phyloP scores from a whole-genome alignment of 2,113 vertebrate species.

The Symphodus melops region DNA sequence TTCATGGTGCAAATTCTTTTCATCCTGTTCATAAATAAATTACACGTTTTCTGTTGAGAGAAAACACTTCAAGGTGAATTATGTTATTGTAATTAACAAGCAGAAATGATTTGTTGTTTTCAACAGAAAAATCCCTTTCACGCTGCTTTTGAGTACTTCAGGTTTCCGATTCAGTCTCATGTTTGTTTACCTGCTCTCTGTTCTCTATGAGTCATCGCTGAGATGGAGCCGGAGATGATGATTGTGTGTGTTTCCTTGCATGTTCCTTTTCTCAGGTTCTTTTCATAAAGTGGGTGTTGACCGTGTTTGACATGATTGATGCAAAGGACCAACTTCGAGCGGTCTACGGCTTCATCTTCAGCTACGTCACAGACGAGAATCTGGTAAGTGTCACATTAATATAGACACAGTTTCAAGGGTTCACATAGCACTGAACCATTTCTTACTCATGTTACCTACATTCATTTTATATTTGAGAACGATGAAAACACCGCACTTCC shows the following conservation, averaged over 20 bases:
- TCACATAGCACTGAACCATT: too few species aligned
- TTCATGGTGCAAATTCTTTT: background rate
- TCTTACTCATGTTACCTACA: too few species aligned
- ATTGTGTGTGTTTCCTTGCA: background rate
- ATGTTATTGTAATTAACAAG: too few species aligned
- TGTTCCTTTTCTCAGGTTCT: slow-evolving; percentile 81
- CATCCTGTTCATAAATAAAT: background rate
- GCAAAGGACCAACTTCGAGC: slow-evolving; percentile 88
- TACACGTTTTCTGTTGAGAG: too few species aligned
- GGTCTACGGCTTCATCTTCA: slow-evolving; percentile 95
- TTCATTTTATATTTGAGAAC: too few species aligned
- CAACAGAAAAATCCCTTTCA: too few species aligned
- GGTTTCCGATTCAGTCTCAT: too few species aligned
- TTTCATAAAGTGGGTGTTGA: slow-evolving; percentile 93
- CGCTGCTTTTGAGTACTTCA: too few species aligned
- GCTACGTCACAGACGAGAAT: slow-evolving; percentile 87
- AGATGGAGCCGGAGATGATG: background rate
- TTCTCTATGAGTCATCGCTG: background rate
- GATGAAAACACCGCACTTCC: too few species aligned
- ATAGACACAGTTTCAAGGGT: background rate
- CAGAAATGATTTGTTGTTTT: too few species aligned
- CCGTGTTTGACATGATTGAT: slow-evolving; percentile 93
- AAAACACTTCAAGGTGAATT: too few species aligned
- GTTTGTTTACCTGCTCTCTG: background rate
- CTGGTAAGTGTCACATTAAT: slow-evolving; percentile 84